Base-by-base conservation (phyloP, 1,140 invertebrate species). In the Bombus affinis region DNA sequence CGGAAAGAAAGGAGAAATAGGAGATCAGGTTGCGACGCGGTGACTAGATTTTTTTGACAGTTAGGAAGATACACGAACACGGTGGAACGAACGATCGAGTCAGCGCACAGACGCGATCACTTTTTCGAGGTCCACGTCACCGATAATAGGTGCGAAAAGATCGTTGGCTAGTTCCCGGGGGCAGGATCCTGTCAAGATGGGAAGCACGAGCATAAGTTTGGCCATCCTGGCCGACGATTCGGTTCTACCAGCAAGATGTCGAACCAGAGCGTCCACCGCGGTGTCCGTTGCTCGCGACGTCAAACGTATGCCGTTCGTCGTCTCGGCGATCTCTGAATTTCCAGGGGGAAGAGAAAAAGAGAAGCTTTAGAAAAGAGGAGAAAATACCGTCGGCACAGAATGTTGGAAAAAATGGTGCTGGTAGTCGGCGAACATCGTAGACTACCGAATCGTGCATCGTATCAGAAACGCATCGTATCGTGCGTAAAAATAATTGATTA, bases 51-150 rank as follows among this genome's bases (percentile, higher is more conserved):
- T 15, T 37, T 8, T 28, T n/a, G 6, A 2, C 8, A 37, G 2
- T 5, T 6, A 37, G 18, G 18, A n/a, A 37, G 35, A 37, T 44
- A 5, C 47, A 2, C 47, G 18, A 18, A 53, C 47, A 22, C 15
- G 47, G 15, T 47, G 47, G 47, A 47, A 47, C 47, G 47, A 53
- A 53, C 47, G 57, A 25, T 25, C 13, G 28, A 70, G 73, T 92
- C 89, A 94, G 59, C 86, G 90, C 53, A 95, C 93, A 2, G 94
- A 94, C 9, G 91, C 91, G 47, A 95, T 95, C 1, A 95, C 92
- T 78, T 81, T 90, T 28, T 95, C 94, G 8, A 95, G 83, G 75
- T 92, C 90, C 5, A 89, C 82, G 68, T 94, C 90, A 8, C 92
- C 91, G 39, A 94, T 95, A n/a, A 93, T 92, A 0, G 94, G 93